phyloP scores from a whole-genome alignment of 1,140 invertebrate species.

The Drosophila mojavensis region DNA sequence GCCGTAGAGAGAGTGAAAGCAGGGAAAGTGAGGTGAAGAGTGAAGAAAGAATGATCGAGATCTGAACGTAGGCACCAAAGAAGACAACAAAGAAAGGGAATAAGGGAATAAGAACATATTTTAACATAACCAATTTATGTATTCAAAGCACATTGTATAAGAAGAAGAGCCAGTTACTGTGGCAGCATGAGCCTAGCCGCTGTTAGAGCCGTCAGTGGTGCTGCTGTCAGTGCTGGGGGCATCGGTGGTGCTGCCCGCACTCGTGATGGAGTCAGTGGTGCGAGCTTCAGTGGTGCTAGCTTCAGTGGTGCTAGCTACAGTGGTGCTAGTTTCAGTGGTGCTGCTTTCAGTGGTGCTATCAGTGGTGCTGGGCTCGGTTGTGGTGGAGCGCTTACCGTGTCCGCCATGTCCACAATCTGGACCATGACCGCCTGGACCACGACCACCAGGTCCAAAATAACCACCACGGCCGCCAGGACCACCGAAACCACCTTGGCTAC shows the following conservation, averaged over 20 bases:
- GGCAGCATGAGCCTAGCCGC: background rate
- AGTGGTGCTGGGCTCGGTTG: constrained; percentile 7
- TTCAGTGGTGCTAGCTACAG: constrained; percentile 11
- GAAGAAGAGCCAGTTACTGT: background rate
- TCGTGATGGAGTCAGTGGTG: constrained; percentile 19
- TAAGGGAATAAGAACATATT: too few relatives aligned
- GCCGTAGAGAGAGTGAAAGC: too few relatives aligned
- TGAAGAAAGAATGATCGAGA: too few relatives aligned
- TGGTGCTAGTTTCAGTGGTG: constrained; percentile 15
- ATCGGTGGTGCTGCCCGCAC: constrained; percentile 6
- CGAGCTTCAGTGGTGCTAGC: background rate
- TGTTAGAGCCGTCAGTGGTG: constrained; percentile 5
- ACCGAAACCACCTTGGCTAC: constrained; percentile 6
- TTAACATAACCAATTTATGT: too few relatives aligned
- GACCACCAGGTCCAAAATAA: background rate
- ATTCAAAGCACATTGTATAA: background rate
- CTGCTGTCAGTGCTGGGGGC: background rate
- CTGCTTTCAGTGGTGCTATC: constrained; percentile 9
- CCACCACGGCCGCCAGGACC: constrained; percentile 2
- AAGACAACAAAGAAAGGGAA: too few relatives aligned
- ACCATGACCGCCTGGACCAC: constrained; percentile 8
- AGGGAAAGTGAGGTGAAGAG: background rate
- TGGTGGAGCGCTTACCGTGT: background rate
- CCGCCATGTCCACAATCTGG: background rate
- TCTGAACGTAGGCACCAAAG: too few relatives aligned